Evolutionary conservation across 2,888 invertebrate species (phyloP).

Genomic region (Eupithecia inturbata): DNA sequence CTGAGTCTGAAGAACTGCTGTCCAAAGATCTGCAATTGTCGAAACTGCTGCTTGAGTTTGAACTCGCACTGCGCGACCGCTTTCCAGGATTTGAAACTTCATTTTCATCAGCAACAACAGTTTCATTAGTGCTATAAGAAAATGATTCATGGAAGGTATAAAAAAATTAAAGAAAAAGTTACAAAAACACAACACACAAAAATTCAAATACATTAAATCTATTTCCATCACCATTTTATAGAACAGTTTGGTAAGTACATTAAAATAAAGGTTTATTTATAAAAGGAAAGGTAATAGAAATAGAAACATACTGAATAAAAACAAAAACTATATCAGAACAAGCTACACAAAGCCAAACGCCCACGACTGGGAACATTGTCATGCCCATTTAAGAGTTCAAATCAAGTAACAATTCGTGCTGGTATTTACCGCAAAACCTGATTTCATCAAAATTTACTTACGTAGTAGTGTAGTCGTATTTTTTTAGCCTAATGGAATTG

Average conservation of each 20-base stretch:
- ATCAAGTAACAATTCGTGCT: neutral
- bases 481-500: neutral
- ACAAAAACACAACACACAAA: constrained; percentile 2
- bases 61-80: neutral
- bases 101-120: constrained; percentile 2
- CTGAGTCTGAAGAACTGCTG: neutral
- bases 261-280: neutral
- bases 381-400: neutral
- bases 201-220: neutral
- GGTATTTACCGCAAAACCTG: neutral
- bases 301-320: neutral
- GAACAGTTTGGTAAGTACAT: neutral
- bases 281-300: neutral
- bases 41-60: neutral
- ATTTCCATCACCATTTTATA: neutral
- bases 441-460: neutral
- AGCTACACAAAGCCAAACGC: neutral
- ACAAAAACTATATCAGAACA: neutral
- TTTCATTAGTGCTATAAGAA: constrained; percentile 4
- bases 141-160: neutral
- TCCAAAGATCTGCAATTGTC: neutral
- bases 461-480: neutral
- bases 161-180: neutral
- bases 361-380: neutral
- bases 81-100: neutral